These are phyloP conservation scores for Thamnaconus septentrionalis DNA, from an alignment of 2,113 vertebrate genomes.

Conservation along the genomic window DNA sequence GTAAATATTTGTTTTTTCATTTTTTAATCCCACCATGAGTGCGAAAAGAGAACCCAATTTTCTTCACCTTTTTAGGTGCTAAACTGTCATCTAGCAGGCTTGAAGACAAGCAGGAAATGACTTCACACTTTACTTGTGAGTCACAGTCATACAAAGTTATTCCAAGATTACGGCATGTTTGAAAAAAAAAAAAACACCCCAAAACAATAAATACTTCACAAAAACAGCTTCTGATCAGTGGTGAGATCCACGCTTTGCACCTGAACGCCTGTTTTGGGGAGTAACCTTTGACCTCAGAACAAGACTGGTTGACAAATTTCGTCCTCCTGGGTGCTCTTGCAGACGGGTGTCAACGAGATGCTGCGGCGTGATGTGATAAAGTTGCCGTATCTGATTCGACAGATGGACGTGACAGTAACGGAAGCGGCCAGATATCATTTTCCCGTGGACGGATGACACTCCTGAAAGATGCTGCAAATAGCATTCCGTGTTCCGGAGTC, in stretches of 20 bases:
- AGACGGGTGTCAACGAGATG: conserved; percentile 72
- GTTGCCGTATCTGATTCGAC: conserved; percentile 67
- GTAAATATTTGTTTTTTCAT: no score
- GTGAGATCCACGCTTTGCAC: conserved; percentile 49
- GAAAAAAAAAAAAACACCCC: no score
- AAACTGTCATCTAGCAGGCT: not conserved
- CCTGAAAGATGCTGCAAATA: conserved; percentile 71
- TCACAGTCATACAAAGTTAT: no score
- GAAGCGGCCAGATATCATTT: conserved; percentile 79
- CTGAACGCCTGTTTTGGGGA: conserved; percentile 1
- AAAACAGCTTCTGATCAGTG: no score
- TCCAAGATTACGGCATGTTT: no score
- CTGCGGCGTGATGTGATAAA: conserved; percentile 44
- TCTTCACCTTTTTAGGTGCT: not conserved
- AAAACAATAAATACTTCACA: no score
- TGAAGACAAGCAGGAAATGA: no score
- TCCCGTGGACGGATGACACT: conserved; percentile 67
- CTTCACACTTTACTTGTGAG: no score
- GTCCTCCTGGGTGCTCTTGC: conserved; percentile 30
- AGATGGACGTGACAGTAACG: conserved; percentile 79
- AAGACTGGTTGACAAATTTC: conserved; percentile 37
- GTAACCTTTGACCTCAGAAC: conserved; percentile 48
- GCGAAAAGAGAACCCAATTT: no score
- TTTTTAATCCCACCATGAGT: no score
- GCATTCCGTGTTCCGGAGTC: conserved; percentile 45